Percentiles rank a stretch among this genome's conserved stretches.
These are phyloP conservation scores for Acomys russatus DNA, from an alignment of 2,797 vertebrate species.

Conservation along the genomic window DNA sequence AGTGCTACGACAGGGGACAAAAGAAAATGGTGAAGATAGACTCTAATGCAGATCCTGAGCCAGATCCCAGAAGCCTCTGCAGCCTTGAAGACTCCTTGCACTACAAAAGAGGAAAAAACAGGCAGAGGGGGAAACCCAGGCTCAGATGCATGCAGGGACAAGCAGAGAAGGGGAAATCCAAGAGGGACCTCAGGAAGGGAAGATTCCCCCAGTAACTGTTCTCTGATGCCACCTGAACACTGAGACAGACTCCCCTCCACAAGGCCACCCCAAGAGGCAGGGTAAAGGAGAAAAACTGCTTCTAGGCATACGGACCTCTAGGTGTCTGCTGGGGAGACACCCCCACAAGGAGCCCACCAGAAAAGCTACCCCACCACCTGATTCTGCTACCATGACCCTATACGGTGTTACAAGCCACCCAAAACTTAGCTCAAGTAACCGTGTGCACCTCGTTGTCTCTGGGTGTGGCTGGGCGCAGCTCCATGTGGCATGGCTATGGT, in stretches of 20 bases:
- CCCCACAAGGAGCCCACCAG: background rate
- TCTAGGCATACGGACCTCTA: background rate
- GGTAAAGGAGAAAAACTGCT: background rate
- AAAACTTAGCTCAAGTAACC: background rate
- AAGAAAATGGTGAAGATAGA: background rate
- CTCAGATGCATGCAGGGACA: background rate
- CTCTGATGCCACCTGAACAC: background rate
- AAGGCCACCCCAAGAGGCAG: background rate
- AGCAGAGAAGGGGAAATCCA: background rate
- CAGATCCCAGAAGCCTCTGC: conserved; percentile 35
- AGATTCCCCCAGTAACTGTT: background rate
- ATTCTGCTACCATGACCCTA: background rate
- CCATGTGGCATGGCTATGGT: too few relatives aligned
- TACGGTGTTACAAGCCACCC: background rate
- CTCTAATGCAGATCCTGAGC: background rate
- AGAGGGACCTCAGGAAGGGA: background rate
- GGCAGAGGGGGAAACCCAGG: background rate
- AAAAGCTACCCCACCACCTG: background rate
- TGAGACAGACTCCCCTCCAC: background rate
- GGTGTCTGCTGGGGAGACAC: background rate
- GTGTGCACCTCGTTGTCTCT: background rate
- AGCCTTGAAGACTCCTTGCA: conserved; percentile 24
- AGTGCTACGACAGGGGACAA: background rate
- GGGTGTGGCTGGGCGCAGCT: background rate
- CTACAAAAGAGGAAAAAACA: background rate